These are phyloP conservation scores for Heliocidaris tuberculata DNA, from an alignment of 35 echinoderm and acorn worm species.

Conservation along the genomic window DNA sequence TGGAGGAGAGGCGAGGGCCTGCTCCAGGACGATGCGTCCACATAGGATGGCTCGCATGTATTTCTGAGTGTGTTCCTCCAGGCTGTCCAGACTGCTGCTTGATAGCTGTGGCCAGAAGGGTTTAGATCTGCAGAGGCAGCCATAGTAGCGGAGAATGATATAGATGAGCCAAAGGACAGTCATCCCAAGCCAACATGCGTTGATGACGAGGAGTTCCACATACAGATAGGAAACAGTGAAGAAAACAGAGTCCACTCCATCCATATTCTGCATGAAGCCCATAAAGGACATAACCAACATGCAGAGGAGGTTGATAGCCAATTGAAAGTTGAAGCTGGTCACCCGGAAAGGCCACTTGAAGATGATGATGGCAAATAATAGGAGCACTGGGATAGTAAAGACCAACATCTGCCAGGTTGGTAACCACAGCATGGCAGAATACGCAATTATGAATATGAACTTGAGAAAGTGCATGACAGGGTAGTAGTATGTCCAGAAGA, in stretches of 20 bases:
- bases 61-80: conserved; percentile 80
- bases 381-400: conserved; percentile 57
- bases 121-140: conserved; percentile 64
- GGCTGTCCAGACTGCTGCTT: conserved; percentile 60
- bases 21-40: conserved; percentile 86
- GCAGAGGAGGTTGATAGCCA: conserved; percentile 73
- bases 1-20: conserved; percentile 75
- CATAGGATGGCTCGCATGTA: conserved; percentile 84
- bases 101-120: conserved; percentile 90
- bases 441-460: conserved; percentile 67
- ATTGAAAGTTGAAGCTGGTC: conserved; percentile 81
- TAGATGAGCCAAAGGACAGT: conserved; percentile 81
- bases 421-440: conserved; percentile 73
- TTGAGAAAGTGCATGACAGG: conserved; percentile 90
- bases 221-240: conserved; percentile 70
- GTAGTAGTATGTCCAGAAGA: conserved; percentile 92
- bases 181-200: conserved; percentile 71
- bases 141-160: conserved; percentile 69
- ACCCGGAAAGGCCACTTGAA: conserved; percentile 90
- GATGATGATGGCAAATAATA: conserved; percentile 69
- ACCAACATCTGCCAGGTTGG: conserved; percentile 73
- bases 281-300: conserved; percentile 68
- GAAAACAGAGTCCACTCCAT: conserved; percentile 70
- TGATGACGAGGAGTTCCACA: conserved; percentile 72
- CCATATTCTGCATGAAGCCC: conserved; percentile 84